Evolutionary conservation across 2,888 invertebrate species (phyloP), one percentile per base, ranked within the genome.

Genomic region (Eristalinus aeneus): DNA sequence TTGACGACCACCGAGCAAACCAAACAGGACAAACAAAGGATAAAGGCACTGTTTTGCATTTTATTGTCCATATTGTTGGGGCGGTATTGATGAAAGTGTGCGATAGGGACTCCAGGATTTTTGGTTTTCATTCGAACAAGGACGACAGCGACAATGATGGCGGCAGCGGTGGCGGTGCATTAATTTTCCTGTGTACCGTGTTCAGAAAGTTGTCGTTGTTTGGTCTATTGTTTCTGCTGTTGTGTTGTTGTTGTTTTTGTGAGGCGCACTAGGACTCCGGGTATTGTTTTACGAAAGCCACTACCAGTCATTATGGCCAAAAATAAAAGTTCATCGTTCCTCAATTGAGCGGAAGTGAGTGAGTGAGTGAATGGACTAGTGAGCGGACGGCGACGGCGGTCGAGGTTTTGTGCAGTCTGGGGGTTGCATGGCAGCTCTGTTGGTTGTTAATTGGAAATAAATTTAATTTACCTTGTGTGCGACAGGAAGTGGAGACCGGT

Each of bases 21-120:
- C 32, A 16, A 71, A n/a, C 74, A 32, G 58, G 32, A 61, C 3
- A 75, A 39, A 86, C 86, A 86, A 86, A 77, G 81, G 77, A 81
- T 77, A 77, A 81, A 81, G 77, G 86, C 82, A 77, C 77, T 86
- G 81, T 86, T 86, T 86, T 86, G 81, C 78, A 86, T 86, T 86
- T 86, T 86, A 86, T 86, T 86, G 82, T 86, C 65, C 64, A 82
- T 82, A 86, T 86, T 86, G 86, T 86, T 82, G 23, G 23, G 11
- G 2, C 23, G 86, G 81, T 82, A 86, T 86, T 86, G 86, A 86
- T 86, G 86, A 61, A 86, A 86, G 46, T 46, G 86, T 86, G 86
- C 86, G 86, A 86, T 86, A 81, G 77, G 81, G 77, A 22, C 23
- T 63, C 82, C 74, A 77, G 82, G 78, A 80, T 76, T 85, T 46